Conservation (phyloP, 2,797 vertebrate species). For the Sphaeramia orbicularis region DNA sequence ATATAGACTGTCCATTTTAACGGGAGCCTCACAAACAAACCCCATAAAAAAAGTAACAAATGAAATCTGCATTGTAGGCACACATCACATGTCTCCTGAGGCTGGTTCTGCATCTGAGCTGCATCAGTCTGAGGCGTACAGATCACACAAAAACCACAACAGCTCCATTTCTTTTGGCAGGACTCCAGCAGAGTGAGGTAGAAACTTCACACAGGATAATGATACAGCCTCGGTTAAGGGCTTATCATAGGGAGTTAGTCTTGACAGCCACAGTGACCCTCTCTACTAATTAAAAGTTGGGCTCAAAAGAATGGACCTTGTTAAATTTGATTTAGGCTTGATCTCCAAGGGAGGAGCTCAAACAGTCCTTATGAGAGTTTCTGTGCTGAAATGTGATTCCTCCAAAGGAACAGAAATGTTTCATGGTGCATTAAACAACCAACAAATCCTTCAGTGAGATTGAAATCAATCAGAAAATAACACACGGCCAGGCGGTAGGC, state of each 20-base stretch:
- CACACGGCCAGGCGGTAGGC: not conserved
- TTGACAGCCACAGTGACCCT: constrained; percentile 38
- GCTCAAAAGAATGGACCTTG: constrained; percentile 48
- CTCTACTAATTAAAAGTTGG: constrained; percentile 64
- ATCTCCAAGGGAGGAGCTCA: constrained; percentile 27
- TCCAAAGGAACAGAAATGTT: constrained; percentile 28
- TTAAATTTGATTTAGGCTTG: constrained; percentile 52
- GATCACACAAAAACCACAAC: constrained; percentile 22
- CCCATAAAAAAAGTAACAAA: constrained; percentile 56
- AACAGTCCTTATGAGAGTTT: constrained; percentile 16
- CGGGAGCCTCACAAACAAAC: constrained; percentile 40
- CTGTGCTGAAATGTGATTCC: constrained; percentile 10
- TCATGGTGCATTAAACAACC: constrained; percentile 16
- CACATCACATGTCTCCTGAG: constrained; percentile 38
- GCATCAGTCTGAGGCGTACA: constrained; percentile 3
- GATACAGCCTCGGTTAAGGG: constrained; percentile 42
- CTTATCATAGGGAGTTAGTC: constrained; percentile 43
- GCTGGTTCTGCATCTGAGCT: constrained; percentile 34
- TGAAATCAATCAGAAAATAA: constrained; percentile 22
- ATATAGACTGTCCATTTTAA: constrained; percentile 50
- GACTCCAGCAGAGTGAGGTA: constrained; percentile 34
- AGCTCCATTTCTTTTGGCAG: constrained; percentile 44
- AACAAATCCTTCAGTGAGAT: constrained; percentile 36
- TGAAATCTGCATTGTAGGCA: constrained; percentile 51
- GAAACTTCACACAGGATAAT: constrained; percentile 53